Percentiles rank a stretch among this genome's conserved stretches.
Evolutionary conservation across 2,797 vertebrate genomes (phyloP).

Genomic region (Chromis chromis): DNA sequence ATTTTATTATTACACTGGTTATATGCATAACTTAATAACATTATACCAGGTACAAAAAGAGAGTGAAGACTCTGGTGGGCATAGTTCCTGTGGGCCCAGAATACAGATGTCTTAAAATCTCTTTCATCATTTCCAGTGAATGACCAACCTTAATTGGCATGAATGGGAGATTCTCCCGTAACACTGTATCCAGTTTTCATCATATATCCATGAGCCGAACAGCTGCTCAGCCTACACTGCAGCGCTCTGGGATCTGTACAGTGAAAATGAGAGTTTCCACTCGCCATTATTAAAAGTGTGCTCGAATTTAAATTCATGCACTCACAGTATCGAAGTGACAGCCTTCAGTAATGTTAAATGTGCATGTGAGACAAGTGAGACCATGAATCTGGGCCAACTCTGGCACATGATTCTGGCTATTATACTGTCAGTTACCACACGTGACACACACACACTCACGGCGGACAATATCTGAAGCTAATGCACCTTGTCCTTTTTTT

Average conservation of each 20-base stretch:
- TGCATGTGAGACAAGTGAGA: constrained; percentile 42
- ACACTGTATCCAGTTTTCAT: constrained; percentile 34
- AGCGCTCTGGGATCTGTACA: constrained; percentile 27
- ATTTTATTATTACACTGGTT: constrained; percentile 4
- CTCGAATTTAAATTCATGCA: constrained; percentile 39
- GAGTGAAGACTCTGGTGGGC: not conserved
- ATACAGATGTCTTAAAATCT: constrained; percentile 25
- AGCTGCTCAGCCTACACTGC: constrained; percentile 31
- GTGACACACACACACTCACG: not conserved
- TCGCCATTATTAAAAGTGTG: constrained; percentile 32
- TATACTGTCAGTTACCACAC: constrained; percentile 19
- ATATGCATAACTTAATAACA: not conserved
- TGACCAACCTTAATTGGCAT: constrained; percentile 48
- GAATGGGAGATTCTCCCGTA: constrained; percentile 30
- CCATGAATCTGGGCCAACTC: constrained; percentile 58
- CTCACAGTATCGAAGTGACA: constrained; percentile 39
- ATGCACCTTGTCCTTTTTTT: not conserved
- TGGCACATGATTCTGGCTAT: constrained; percentile 27
- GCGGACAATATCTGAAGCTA: constrained; percentile 24
- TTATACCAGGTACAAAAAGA: constrained; percentile 2
- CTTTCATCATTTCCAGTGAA: constrained; percentile 33
- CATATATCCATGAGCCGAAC: constrained; percentile 42
- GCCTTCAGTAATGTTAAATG: constrained; percentile 27
- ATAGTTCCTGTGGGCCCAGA: not conserved
- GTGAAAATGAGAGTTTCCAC: constrained; percentile 36